Base-by-base conservation (phyloP, 2,113 vertebrate genomes). In the rabbit (Oryctolagus cuniculus) region DNA sequence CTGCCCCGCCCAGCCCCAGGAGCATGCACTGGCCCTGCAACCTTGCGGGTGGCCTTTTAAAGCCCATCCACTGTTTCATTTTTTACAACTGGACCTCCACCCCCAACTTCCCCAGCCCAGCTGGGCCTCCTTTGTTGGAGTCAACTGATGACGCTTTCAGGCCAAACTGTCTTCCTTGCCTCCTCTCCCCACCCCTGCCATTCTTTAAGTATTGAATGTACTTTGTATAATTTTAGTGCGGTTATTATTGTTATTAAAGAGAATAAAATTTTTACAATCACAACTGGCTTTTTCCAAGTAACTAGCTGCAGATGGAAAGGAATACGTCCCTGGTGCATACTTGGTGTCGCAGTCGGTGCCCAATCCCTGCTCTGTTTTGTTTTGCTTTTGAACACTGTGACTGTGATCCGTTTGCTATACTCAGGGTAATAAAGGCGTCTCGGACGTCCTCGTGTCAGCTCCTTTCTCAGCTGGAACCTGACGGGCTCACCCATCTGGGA, bases 201-300 rank as follows among this genome's bases (percentile, higher is more conserved):
- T 92, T 94, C 87, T 95, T 58, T 97, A 96, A 98, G 98, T 98
- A 98, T 98, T 98, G 98, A 99, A 99, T 99, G 99, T 99, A 99
- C 99, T 99, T 99, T 99, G 98, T 99, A 99, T 97, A 98, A 98
- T 98, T 97, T 98, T 98, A 95, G 98, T 98, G 98, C 98, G 98
- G 97, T 91, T 94, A 95, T 84, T 97, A 88, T 90, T 96, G 91
- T 97, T 97, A 97, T 95, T 95, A 96, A 97, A 89, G 94, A 94
- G 93, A 95, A 98, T 94, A 96, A 96, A 92, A 94, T 98, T 98
- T 98, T 98, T 98, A 98, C 97, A 97, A 93, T 92, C 95, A 82
- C 87, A 97, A 96, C 84, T 94, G 96, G 97, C 93, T 97, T 97
- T 97, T 97, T 96, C 96, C 97, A 97, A 97, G 92, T 97, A 95